phyloP scores from a whole-genome alignment of 2,797 vertebrate species.

The Coreius guichenoti region DNA sequence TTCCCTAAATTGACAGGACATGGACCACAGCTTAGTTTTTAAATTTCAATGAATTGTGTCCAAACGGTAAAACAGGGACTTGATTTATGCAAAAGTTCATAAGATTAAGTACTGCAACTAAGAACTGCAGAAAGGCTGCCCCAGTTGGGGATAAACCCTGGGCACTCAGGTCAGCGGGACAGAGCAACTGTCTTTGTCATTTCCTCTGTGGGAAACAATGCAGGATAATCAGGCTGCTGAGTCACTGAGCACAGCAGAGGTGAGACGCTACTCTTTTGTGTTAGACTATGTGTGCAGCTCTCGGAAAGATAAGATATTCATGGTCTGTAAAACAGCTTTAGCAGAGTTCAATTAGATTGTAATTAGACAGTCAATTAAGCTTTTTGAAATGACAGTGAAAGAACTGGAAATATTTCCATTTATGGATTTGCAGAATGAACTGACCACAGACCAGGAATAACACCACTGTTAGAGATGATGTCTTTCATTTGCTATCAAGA shows the following conservation, averaged over 20 bases:
- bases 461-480: not conserved
- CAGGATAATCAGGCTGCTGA: conserved; percentile 54
- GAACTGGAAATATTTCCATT: conserved; percentile 17
- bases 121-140: conserved; percentile 38
- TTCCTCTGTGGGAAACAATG: conserved; percentile 55
- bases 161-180: conserved; percentile 49
- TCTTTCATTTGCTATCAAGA: not conserved
- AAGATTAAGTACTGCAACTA: conserved; percentile 55
- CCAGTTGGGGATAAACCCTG: conserved; percentile 50
- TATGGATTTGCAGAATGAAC: conserved; percentile 32
- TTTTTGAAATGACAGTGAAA: conserved; percentile 50
- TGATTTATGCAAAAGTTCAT: conserved; percentile 61
- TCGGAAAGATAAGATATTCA: conserved; percentile 58
- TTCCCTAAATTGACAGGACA: not conserved
- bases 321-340: conserved; percentile 56
- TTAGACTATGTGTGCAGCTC: conserved; percentile 25
- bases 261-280: conserved; percentile 54
- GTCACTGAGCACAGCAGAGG: conserved; percentile 52
- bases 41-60: conserved; percentile 45
- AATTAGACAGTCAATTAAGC: conserved; percentile 56
- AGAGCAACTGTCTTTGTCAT: conserved; percentile 38
- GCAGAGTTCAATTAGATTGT: conserved; percentile 52
- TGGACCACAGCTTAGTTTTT: conserved; percentile 4
- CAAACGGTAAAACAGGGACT: conserved; percentile 9
- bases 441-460: conserved; percentile 12